A percentile compares a stretch with the other conserved stretches of the same genome.
Evolutionary conservation across 2,113 vertebrate genomes (phyloP).

Genomic region (Perca flavescens): DNA sequence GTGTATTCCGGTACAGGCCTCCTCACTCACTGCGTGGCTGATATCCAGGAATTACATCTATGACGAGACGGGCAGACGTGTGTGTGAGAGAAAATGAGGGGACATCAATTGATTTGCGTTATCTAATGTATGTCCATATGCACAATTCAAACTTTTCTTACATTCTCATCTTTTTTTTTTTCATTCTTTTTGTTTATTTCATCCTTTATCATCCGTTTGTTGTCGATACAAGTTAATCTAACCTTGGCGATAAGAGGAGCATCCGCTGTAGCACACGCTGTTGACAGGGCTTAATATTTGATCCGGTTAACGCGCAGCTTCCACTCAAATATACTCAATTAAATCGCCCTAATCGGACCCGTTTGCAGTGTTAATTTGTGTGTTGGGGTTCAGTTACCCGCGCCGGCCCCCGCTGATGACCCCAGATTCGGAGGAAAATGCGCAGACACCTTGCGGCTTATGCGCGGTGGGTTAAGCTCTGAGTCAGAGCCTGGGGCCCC

Average conservation of each 20-base stretch:
- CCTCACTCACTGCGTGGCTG: constrained; percentile 1
- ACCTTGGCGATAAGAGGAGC: constrained; percentile 63
- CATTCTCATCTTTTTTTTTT: too few relatives aligned
- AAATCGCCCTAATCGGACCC: constrained; percentile 21
- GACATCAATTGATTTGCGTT: not conserved
- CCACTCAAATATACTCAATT: constrained; percentile 24
- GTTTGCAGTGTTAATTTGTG: constrained; percentile 1
- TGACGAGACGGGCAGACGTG: constrained; percentile 24
- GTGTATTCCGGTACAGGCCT: constrained; percentile 29
- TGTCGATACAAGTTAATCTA: constrained; percentile 35
- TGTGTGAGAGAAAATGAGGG: not conserved
- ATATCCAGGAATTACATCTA: constrained; percentile 43
- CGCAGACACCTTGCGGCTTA: constrained; percentile 73
- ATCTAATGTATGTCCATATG: not conserved
- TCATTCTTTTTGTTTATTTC: not conserved
- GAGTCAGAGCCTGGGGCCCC: constrained; percentile 70
- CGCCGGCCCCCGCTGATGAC: constrained; percentile 54
- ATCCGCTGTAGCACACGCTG: constrained; percentile 47
- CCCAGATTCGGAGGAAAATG: constrained; percentile 62
- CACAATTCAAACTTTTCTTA: constrained; percentile 48
- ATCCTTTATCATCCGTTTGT: not conserved
- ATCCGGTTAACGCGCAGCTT: constrained; percentile 54
- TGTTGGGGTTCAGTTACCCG: constrained; percentile 19
- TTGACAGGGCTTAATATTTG: constrained; percentile 58
- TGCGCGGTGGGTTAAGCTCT: constrained; percentile 69